Evolutionary conservation across 2,113 vertebrate genomes (phyloP), one percentile per base, ranked within the genome.

Genomic region (Brachypodius melanocephalos): DNA sequence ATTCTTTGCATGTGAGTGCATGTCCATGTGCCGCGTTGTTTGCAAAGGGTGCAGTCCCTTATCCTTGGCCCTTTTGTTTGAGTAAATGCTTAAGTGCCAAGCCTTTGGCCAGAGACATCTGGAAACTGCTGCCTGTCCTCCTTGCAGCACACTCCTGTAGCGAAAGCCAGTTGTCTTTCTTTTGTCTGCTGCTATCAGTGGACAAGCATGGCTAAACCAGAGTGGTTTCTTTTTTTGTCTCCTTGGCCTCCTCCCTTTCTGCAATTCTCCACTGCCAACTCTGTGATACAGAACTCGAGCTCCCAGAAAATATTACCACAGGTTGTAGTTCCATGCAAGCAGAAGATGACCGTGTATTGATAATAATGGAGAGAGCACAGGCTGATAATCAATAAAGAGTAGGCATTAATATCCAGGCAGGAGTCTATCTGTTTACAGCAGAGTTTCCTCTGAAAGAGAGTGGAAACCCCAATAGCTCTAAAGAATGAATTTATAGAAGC

Each of bases 51-150:
- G 94, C 91, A 97, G 95, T 93, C 88, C 95, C 94, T 95, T 94
- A 95, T 95, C 94, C 91, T 93, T 96, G 91, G 93, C 91, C 93
- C 93, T 94, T 95, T 96, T 97, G 90, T 97, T 96, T 94, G 83
- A 94, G 85, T n/a, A 91, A 94, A 91, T 92, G 88, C 55, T 94
- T 94, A 80, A 96, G 88, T 88, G 91, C 94, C 94, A 94, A 95
- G 94, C 91, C 95, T 96, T 89, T 76, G 87, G 94, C 78, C 90
- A 86, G 82, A 93, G 85, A 95, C 88, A 95, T 94, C 93, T 96
- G 94, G 91, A 81, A 94, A 84, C 55, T 92, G 82, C 81, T 93
- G 81, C 85, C 63, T 79, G 14, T 89, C 89, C 40, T 95, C 58
- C 84, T 84, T 3, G 21, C 45, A 68, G 51, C 80, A 72, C 54